Evolutionary conservation across 2,888 invertebrate genomes (phyloP).

Genomic region (Erynnis tages): DNA sequence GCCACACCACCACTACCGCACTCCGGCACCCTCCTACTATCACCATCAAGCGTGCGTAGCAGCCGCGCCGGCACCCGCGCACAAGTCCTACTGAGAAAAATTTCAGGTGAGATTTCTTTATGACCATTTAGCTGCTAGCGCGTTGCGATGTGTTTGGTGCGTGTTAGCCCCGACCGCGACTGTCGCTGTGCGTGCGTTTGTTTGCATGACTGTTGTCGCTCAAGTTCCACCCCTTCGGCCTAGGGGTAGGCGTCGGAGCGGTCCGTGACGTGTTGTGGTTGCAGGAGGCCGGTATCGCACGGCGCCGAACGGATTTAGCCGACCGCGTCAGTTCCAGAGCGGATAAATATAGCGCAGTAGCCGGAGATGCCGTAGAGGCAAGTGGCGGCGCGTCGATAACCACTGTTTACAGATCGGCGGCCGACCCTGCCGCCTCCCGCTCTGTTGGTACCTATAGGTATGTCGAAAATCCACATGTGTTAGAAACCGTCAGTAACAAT

Average conservation of each 20-base stretch:
- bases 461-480: slow-evolving; percentile 60
- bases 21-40: slow-evolving; percentile 74
- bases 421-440: slow-evolving; percentile 75
- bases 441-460: slow-evolving; percentile 70
- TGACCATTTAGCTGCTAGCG: slow-evolving; percentile 41
- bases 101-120: slow-evolving; percentile 58
- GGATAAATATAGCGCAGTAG: slow-evolving; percentile 77
- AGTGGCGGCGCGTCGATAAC: slow-evolving; percentile 77
- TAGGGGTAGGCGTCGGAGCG: slow-evolving; percentile 52
- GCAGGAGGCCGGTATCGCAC: slow-evolving; percentile 74
- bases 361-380: slow-evolving; percentile 72
- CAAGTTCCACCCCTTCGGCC: slow-evolving; percentile 49
- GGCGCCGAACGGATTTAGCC: slow-evolving; percentile 78
- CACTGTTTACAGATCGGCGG: slow-evolving; percentile 79
- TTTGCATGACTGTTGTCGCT: too few relatives aligned
- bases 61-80: slow-evolving; percentile 70
- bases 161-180: slow-evolving; percentile 56
- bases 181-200: slow-evolving; percentile 48
- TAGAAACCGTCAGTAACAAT: slow-evolving; percentile 55
- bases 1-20: slow-evolving; percentile 72
- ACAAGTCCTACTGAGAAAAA: slow-evolving; percentile 75
- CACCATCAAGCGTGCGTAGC: slow-evolving; percentile 84
- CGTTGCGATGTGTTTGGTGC: slow-evolving; percentile 49
- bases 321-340: slow-evolving; percentile 71
- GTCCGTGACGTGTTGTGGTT: slow-evolving; percentile 77